Percentiles rank a stretch among this genome's conserved stretches.
Conservation (phyloP, 2,888 invertebrate species). For the Parnassius apollo region DNA sequence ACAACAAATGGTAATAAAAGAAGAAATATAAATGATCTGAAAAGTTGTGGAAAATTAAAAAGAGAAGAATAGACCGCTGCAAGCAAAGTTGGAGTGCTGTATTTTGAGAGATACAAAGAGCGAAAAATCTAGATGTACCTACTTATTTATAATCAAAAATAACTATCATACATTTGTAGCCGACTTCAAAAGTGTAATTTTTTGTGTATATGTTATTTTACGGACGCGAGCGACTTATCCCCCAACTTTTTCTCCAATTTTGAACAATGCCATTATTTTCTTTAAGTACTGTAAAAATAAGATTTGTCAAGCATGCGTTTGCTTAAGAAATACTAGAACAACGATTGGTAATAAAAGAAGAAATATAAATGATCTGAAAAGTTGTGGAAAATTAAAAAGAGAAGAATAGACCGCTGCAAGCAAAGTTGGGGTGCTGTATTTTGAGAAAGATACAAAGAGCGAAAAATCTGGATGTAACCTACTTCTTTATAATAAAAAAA, state of each 20-base stretch:
- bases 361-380: conserved; percentile 65
- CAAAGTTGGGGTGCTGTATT: conserved; percentile 55
- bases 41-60: conserved; percentile 68
- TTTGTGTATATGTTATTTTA: no score
- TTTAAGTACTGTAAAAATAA: neutral
- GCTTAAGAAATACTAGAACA: neutral
- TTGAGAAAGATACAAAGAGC: conserved; percentile 38
- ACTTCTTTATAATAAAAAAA: no score
- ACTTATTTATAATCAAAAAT: neutral
- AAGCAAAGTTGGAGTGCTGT: conserved; percentile 55
- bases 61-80: conserved; percentile 57
- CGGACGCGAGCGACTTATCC: no score
- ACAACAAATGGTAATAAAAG: conserved; percentile 21
- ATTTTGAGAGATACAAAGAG: conserved; percentile 42
- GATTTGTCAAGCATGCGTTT: neutral
- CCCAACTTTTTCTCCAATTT: no score
- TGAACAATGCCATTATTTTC: no score
- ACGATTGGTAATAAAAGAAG: conserved; percentile 28
- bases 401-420: conserved; percentile 57
- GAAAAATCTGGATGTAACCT: conserved; percentile 10
- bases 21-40: conserved; percentile 61
- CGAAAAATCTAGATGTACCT: conserved; percentile 12
- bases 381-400: conserved; percentile 65
- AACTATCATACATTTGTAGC: no score
- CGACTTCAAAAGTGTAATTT: no score